phyloP scores from a whole-genome alignment of 2,113 vertebrate genomes.

The Cercopithecus mona region DNA sequence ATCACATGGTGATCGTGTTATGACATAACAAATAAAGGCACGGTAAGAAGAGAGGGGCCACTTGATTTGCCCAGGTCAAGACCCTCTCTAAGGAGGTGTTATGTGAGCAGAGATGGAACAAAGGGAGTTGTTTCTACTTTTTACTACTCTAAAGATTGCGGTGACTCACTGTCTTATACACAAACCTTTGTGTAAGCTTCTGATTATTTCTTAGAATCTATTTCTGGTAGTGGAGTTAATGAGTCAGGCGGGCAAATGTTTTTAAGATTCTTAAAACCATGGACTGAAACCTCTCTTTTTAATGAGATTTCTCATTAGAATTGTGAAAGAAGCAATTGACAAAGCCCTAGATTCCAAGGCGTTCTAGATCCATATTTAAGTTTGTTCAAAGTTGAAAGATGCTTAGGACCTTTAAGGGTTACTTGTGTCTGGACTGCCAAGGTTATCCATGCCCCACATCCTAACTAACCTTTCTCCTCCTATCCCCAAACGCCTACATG shows the following conservation, averaged over 20 bases:
- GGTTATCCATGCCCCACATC: neutral
- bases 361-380: neutral
- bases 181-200: neutral
- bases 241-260: slow-evolving; percentile 9
- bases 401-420: neutral
- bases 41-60: neutral
- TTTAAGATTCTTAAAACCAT: slow-evolving; percentile 13
- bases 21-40: neutral
- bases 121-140: neutral
- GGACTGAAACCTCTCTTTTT: neutral
- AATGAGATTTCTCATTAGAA: neutral
- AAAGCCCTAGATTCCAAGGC: neutral
- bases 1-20: neutral
- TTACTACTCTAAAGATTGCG: neutral
- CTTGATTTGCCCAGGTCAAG: neutral
- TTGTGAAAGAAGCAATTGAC: neutral
- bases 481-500: neutral
- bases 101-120: neutral
- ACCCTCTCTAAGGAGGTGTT: neutral
- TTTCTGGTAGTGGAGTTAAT: slow-evolving; percentile 39
- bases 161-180: neutral
- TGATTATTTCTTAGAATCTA: slow-evolving; percentile 15
- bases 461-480: neutral
- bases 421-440: neutral
- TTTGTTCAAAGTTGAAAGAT: neutral